These are phyloP conservation scores for Eurytoma californica DNA, from an alignment of 2,888 invertebrate genomes.

Conservation along the genomic window DNA sequence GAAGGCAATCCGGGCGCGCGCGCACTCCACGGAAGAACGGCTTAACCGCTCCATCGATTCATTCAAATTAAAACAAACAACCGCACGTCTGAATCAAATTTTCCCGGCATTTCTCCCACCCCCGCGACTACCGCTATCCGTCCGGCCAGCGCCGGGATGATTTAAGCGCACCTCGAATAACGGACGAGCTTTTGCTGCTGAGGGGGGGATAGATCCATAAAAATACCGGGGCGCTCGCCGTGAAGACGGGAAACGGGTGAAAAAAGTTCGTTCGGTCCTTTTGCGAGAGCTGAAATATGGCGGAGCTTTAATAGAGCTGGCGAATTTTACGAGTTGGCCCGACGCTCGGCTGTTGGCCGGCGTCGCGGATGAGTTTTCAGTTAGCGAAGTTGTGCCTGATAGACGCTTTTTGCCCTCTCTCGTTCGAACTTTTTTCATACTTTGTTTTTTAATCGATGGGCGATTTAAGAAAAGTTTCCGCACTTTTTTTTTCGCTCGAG, in stretches of 20 bases:
- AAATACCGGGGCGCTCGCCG: background rate
- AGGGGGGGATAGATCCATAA: too few relatives aligned
- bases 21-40: too few relatives aligned
- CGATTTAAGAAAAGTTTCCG: constrained; percentile 2
- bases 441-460: background rate
- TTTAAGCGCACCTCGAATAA: too few relatives aligned
- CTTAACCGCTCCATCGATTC: too few relatives aligned
- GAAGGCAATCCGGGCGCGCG: too few relatives aligned
- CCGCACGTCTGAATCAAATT: too few relatives aligned
- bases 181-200: too few relatives aligned
- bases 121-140: too few relatives aligned
- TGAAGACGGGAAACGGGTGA: background rate
- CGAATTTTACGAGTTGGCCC: constrained; percentile 43
- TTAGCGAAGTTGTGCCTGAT: constrained; percentile 21
- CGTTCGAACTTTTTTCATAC: background rate
- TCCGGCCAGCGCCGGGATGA: too few relatives aligned
- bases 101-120: too few relatives aligned
- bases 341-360: constrained; percentile 26
- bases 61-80: too few relatives aligned
- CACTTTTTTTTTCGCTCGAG: background rate
- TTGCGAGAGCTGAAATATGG: constrained; percentile 38
- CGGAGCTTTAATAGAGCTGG: constrained; percentile 38
- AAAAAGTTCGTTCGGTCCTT: constrained; percentile 11
- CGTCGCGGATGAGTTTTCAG: constrained; percentile 22
- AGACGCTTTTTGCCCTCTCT: background rate